These are phyloP conservation scores for Callopanchax toddi DNA, from an alignment of 2,113 vertebrate species.

Conservation along the genomic window DNA sequence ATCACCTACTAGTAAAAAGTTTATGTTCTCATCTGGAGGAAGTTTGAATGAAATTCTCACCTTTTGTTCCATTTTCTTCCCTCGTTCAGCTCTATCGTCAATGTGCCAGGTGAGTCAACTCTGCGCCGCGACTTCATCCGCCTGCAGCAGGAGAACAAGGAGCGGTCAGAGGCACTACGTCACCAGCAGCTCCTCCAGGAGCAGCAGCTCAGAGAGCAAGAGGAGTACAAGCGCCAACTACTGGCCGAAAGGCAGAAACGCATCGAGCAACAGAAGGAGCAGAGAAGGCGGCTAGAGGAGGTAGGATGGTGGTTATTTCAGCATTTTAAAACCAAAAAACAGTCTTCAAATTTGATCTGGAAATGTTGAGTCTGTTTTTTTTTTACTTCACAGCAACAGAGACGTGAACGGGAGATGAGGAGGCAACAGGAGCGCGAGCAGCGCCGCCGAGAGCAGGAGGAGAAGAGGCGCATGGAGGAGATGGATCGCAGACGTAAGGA, in stretches of 20 bases:
- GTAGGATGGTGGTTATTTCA: conserved; percentile 59
- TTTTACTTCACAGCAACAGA: conserved; percentile 86
- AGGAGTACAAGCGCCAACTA: conserved; percentile 96
- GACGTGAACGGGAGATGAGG: conserved; percentile 95
- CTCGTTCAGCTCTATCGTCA: conserved; percentile 78
- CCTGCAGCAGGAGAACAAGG: conserved; percentile 98
- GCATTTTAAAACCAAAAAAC: too few relatives aligned
- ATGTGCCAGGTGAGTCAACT: conserved; percentile 96
- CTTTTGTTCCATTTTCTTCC: not conserved
- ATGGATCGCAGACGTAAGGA: conserved; percentile 94
- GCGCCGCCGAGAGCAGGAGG: conserved; percentile 92
- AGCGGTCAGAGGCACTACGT: conserved; percentile 92
- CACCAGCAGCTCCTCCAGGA: conserved; percentile 96
- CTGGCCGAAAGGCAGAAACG: conserved; percentile 95
- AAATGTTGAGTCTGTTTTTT: too few relatives aligned
- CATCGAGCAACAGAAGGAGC: conserved; percentile 97
- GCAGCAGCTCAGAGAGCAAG: conserved; percentile 95
- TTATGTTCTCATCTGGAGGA: not conserved
- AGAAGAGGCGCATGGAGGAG: conserved; percentile 93
- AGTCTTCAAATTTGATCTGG: too few relatives aligned
- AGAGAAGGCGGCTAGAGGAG: conserved; percentile 93
- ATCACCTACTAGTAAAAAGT: not conserved
- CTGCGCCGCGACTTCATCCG: conserved; percentile 96
- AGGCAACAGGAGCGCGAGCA: conserved; percentile 97
- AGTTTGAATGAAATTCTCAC: not conserved